Percentiles rank a stretch among this genome's conserved stretches.
Evolutionary conservation across 2,888 invertebrate species (phyloP).

Genomic region (Phymatocera aterrima): DNA sequence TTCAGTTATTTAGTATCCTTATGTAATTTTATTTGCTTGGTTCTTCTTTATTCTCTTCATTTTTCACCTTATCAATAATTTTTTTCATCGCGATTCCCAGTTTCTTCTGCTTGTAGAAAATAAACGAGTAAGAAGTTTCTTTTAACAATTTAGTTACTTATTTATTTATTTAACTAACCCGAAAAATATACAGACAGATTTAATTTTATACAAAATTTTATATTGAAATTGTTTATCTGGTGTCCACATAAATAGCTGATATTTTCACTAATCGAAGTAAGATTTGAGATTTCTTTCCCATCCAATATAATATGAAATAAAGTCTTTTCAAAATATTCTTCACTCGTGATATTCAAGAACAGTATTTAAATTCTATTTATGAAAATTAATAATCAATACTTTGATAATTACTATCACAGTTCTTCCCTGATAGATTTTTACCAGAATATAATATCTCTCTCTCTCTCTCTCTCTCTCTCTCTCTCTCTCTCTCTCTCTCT

Average conservation of each 20-base stretch:
- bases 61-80: too few relatives aligned
- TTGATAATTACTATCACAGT: background rate
- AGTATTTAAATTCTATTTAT: slow-evolving; percentile 2
- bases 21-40: background rate
- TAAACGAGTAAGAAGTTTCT: slow-evolving; percentile 6
- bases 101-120: background rate
- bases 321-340: background rate
- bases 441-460: too few relatives aligned
- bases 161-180: too few relatives aligned
- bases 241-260: slow-evolving; percentile 73
- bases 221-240: slow-evolving; percentile 55
- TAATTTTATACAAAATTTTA: too few relatives aligned
- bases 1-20: background rate
- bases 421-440: background rate
- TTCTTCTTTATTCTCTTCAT: background rate
- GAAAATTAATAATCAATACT: background rate
- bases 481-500: too few relatives aligned
- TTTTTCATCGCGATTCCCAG: background rate
- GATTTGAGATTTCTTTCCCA: background rate
- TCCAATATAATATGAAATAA: background rate
- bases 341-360: slow-evolving; percentile 2
- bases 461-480: too few relatives aligned
- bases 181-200: too few relatives aligned
- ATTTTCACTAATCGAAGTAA: slow-evolving; percentile 55
- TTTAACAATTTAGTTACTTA: background rate